Base-by-base conservation (phyloP, 2,797 vertebrate species). In the Sebastes matsubarae region DNA sequence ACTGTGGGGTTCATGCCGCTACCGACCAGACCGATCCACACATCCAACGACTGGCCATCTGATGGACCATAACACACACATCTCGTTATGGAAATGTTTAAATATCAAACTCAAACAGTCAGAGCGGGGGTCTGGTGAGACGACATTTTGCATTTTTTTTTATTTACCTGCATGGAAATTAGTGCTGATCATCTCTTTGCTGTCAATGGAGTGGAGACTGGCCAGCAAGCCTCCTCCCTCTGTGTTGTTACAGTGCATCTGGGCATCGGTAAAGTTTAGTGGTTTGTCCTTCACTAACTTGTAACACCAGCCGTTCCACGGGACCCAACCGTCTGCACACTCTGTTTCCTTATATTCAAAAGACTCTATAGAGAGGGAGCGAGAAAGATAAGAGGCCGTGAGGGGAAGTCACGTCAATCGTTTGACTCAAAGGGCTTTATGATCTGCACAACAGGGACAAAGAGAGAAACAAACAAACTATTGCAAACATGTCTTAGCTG, bases 231-330 rank as follows among this genome's bases (percentile, higher is more conserved):
- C 84, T 22, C 64, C 72, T 59, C 93, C 94, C 3, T 75, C 66
- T 1, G 84, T 84, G 27, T 3, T 46, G 72, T 78, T 81, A 85
- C 98, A 99, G 64, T 83, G 42, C 3, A 13, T 6, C 16, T 88
- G 70, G 20, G 98, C 97, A 0, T 68, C 68, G 1, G 22, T 57
- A 85, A 97, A 97, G 34, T 75, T 83, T 12, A 4, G 80, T n/a
- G 81, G 78, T 3, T 67, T 36, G 27, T 81, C 91, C 61, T 92
- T 95, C 30, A 93, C 30, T 54, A 97, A 85, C 87, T 93, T 88
- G 93, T 98, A 98, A 90, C 98, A 99, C 95, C 96, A 97, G 18
- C 97, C 96, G 22, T 94, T 95, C 89, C 96, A 95, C 2, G 97
- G 89, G 61, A 96, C 89, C 98, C 98, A 99, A 73, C 84, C 95